Percentiles rank a stretch among this genome's conserved stretches.
Conservation (phyloP, 2,113 vertebrate species). For the Anolis carolinensis region DNA sequence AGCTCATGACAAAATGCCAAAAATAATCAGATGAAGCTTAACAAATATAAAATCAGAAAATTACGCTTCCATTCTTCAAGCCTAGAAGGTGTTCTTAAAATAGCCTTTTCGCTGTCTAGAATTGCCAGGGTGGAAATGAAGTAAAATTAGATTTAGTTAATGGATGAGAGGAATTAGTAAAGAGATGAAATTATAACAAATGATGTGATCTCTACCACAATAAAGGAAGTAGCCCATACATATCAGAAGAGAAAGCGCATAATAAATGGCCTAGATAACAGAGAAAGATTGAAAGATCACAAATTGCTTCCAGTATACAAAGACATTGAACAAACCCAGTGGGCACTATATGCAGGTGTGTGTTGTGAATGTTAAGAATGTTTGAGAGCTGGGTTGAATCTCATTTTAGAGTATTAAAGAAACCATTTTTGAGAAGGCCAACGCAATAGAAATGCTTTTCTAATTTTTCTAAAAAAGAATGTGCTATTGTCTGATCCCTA, state of each 20-base stretch:
- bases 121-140: slow-evolving; percentile 28
- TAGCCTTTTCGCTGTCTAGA: slow-evolving; percentile 36
- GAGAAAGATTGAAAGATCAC: neutral
- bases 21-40: slow-evolving; percentile 38
- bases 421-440: too few species aligned
- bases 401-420: neutral
- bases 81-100: slow-evolving; percentile 13
- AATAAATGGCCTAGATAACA: neutral
- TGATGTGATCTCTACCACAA: neutral
- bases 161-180: slow-evolving; percentile 14
- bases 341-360: neutral
- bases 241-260: neutral
- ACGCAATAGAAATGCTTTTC: too few species aligned
- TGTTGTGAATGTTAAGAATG: neutral
- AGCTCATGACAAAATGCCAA: slow-evolving; percentile 56
- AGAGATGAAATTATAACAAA: slow-evolving; percentile 26
- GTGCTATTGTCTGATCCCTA: neutral
- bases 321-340: neutral
- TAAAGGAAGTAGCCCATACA: neutral
- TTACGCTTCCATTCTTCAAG: slow-evolving; percentile 40
- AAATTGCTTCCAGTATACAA: neutral
- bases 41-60: slow-evolving; percentile 33
- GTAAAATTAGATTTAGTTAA: slow-evolving; percentile 32
- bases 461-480: neutral
- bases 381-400: neutral